Conservation (phyloP, 2,888 invertebrate species). For the Spilosoma lubricipeda region DNA sequence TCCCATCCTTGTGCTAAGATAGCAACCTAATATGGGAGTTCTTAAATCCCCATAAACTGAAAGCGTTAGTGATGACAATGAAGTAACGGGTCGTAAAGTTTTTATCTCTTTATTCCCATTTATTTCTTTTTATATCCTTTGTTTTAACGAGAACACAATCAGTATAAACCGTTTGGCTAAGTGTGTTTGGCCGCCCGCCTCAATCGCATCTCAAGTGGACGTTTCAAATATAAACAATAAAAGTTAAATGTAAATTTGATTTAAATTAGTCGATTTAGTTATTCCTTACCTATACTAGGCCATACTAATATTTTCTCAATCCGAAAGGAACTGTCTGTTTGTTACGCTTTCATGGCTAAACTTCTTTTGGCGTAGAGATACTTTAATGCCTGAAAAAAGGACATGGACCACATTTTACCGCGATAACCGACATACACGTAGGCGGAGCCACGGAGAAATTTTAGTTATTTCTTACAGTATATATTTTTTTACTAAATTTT, state of each 20-base stretch:
- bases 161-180: slow-evolving; percentile 53
- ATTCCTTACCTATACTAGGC: no score
- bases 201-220: slow-evolving; percentile 37
- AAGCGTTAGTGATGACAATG: slow-evolving; percentile 65
- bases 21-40: slow-evolving; percentile 67
- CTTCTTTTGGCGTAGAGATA: no score
- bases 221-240: slow-evolving; percentile 38
- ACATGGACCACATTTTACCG: no score
- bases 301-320: no score
- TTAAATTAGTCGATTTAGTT: slow-evolving; percentile 40
- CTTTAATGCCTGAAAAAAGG: no score
- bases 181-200: slow-evolving; percentile 31
- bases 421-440: no score
- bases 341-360: no score
- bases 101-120: slow-evolving; percentile 80
- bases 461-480: no score
- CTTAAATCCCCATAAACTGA: slow-evolving; percentile 75
- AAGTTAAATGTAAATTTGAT: slow-evolving; percentile 37
- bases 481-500: neutral
- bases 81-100: slow-evolving; percentile 81
- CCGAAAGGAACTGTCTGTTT: no score
- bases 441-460: no score
- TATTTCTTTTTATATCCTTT: slow-evolving; percentile 71
- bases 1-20: slow-evolving; percentile 44
- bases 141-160: slow-evolving; percentile 60